Base-by-base conservation (phyloP, 2,113 vertebrate species). In the human region DNA sequence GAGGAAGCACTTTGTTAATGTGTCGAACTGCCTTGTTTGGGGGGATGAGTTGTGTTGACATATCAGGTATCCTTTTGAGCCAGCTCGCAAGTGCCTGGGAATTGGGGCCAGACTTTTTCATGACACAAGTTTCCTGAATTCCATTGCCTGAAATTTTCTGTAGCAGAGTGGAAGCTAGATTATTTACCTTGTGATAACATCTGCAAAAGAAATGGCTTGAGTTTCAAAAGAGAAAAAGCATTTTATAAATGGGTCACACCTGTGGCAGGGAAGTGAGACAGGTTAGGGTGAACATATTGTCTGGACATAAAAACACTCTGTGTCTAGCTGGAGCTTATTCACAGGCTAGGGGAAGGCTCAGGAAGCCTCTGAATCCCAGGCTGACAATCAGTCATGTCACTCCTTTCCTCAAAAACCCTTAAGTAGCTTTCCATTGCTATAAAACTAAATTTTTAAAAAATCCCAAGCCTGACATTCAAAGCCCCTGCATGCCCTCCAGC, bases 211-310 rank as follows among this genome's bases (percentile, higher is more conserved):
- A 83, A 94, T 20, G 40, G 76, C 92, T 97, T 97, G 78, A 40
- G 85, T 97, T 97, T 96, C 98, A 96, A 97, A 98, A 93, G 91
- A 95, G 88, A 90, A 91, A 96, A 92, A 48, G 76, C n/a, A 14
- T 96, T 96, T 98, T 97, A 97, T 73, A 97, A 98, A 96, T 96
- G 85, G 81, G 88, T 97, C 96, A 91, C 97, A 98, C 96, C 98
- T 97, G 98, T 94, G 93, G 79, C 5, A 1, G 59, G 88, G 50
- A 91, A 97, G 72, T 7, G 14, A 97, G 93, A 82, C 96, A 95
- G 85, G 94, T 93, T 94, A 83, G n/a, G 52, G 38, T 85, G 82
- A 72, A 78, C 73, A 93, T 38, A 94, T 92, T 57, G 86, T 97
- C 95, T 96, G 93, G 43, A 92, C 27, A 16, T 81, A 88, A 43